A percentile compares a stretch with the other conserved stretches of the same genome.
Conservation (phyloP, 1,140 invertebrate species). For the Diprion similis region DNA sequence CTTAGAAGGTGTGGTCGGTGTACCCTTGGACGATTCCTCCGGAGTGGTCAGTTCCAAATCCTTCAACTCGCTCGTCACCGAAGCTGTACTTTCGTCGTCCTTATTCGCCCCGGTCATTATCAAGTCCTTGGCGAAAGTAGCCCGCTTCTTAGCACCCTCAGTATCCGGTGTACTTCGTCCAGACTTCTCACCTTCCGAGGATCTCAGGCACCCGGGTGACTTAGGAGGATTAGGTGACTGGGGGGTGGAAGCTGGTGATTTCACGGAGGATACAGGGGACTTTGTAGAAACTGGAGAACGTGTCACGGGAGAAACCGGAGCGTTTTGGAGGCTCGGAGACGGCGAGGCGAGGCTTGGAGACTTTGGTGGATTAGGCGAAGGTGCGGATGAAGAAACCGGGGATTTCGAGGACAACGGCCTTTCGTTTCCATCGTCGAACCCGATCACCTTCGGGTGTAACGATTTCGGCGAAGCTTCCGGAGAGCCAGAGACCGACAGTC, state of each 20-base stretch:
- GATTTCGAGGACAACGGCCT: slow-evolving; percentile 43
- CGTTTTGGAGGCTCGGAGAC: slow-evolving; percentile 28
- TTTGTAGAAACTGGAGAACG: slow-evolving; percentile 41
- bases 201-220: slow-evolving; percentile 26
- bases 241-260: slow-evolving; percentile 23
- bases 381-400: slow-evolving; percentile 9
- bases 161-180: neutral
- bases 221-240: slow-evolving; percentile 29
- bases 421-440: slow-evolving; percentile 47
- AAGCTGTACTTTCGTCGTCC: slow-evolving; percentile 9
- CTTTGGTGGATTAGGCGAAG: slow-evolving; percentile 17
- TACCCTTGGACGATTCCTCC: slow-evolving; percentile 9
- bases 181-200: slow-evolving; percentile 33
- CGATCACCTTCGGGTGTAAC: slow-evolving; percentile 30
- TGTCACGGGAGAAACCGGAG: slow-evolving; percentile 26
- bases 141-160: slow-evolving; percentile 31
- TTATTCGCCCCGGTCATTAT: neutral
- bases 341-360: slow-evolving; percentile 21
- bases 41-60: slow-evolving; percentile 15
- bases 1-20: slow-evolving; percentile 20
- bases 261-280: slow-evolving; percentile 32
- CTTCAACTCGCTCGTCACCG: slow-evolving; percentile 19
- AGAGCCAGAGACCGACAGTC: slow-evolving; percentile 20
- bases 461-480: slow-evolving; percentile 22
- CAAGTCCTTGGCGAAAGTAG: slow-evolving; percentile 39